phyloP scores from a whole-genome alignment of 1,140 invertebrate genomes.

The Scaptodrosophila lebanonensis region DNA sequence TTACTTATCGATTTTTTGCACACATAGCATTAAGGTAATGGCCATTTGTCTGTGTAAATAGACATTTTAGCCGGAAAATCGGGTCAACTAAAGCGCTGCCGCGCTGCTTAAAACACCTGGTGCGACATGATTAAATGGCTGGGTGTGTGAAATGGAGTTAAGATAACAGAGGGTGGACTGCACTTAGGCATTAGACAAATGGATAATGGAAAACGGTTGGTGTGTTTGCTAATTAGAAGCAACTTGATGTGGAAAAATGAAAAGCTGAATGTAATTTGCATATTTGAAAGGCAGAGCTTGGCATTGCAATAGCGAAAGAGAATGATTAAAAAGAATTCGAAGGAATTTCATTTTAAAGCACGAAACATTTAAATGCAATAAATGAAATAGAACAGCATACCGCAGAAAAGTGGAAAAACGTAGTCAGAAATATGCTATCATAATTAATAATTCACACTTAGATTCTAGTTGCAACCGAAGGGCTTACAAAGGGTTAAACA shows the following conservation, averaged over 20 bases:
- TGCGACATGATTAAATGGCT: constrained; percentile 12
- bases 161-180: background rate
- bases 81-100: constrained; percentile 35
- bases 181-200: constrained; percentile 6
- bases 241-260: constrained; percentile 18
- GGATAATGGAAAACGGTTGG: constrained; percentile 12
- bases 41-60: constrained; percentile 47
- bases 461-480: too few relatives aligned
- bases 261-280: constrained; percentile 20
- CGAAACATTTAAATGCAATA: too few relatives aligned
- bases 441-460: too few relatives aligned
- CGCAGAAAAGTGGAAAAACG: too few relatives aligned
- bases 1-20: constrained; percentile 39
- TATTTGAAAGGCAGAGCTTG: background rate
- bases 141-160: constrained; percentile 11
- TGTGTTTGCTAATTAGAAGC: constrained; percentile 6
- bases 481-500: too few relatives aligned
- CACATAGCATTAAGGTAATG: constrained; percentile 52
- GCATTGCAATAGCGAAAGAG: background rate
- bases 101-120: constrained; percentile 15
- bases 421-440: too few relatives aligned
- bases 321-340: background rate
- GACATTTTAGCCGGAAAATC: constrained; percentile 33
- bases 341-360: too few relatives aligned
- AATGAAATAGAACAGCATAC: too few relatives aligned